Percentiles rank a stretch among this genome's conserved stretches.
Conservation (phyloP, 2,888 invertebrate genomes). For the Arge pagana region DNA sequence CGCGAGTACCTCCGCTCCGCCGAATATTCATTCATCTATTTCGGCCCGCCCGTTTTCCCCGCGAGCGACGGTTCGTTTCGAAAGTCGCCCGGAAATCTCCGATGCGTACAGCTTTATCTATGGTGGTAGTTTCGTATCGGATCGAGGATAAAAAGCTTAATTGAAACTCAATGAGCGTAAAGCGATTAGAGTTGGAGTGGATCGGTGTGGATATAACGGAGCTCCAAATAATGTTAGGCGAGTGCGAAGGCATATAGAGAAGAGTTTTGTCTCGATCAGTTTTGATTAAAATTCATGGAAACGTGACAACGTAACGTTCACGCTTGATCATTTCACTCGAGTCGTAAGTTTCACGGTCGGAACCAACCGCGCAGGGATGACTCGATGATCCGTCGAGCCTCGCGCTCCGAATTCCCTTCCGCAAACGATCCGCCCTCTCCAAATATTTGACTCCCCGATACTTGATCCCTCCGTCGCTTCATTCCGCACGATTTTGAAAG, state of each 20-base stretch:
- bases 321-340: conserved; percentile 17
- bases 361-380: too few species aligned
- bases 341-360: not conserved
- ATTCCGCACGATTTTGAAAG: too few species aligned
- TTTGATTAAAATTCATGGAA: conserved; percentile 43
- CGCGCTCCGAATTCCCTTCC: too few species aligned
- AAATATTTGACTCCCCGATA: too few species aligned
- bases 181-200: conserved; percentile 26
- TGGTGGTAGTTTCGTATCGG: conserved; percentile 14
- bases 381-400: too few species aligned
- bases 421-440: too few species aligned
- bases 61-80: too few species aligned
- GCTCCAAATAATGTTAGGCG: conserved; percentile 15
- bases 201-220: conserved; percentile 16
- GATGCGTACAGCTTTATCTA: conserved; percentile 37
- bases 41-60: too few species aligned
- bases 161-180: conserved; percentile 37
- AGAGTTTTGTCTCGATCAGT: conserved; percentile 22
- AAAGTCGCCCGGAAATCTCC: conserved; percentile 36
- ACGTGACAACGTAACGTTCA: conserved; percentile 35
- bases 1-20: too few species aligned
- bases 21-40: too few species aligned
- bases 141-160: conserved; percentile 32
- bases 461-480: too few species aligned
- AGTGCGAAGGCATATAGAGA: conserved; percentile 5